Conservation (phyloP, 2,797 vertebrate species). For the Chrysocyon brachyurus region DNA sequence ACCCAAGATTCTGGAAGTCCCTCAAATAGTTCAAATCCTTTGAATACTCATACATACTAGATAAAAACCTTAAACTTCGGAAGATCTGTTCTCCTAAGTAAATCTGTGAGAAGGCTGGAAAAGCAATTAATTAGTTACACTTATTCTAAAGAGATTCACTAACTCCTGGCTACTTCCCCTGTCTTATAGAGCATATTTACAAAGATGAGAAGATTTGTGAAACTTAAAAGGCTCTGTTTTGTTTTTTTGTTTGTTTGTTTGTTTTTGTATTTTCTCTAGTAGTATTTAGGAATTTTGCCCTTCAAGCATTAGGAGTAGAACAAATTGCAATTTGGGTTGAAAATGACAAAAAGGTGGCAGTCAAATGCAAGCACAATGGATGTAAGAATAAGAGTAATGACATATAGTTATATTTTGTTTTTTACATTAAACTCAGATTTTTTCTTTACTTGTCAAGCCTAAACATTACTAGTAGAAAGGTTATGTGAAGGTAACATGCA, state of each 20-base stretch:
- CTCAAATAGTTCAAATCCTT: slow-evolving; percentile 69
- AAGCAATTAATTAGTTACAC: slow-evolving; percentile 65
- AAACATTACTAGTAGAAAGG: slow-evolving; percentile 62
- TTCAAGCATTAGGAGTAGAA: slow-evolving; percentile 27
- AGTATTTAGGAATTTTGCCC: slow-evolving; percentile 52
- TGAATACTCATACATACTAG: not conserved
- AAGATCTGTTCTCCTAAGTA: slow-evolving; percentile 54
- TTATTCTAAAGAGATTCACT: slow-evolving; percentile 61
- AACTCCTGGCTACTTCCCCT: slow-evolving; percentile 4
- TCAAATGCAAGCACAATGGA: slow-evolving; percentile 52
- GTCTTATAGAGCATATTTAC: slow-evolving; percentile 7
- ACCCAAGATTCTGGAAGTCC: slow-evolving; percentile 51
- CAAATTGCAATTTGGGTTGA: slow-evolving; percentile 44
- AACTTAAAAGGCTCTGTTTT: slow-evolving; percentile 44
- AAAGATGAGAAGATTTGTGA: slow-evolving; percentile 58
- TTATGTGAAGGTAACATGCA: slow-evolving; percentile 54
- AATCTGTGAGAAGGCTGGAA: slow-evolving; percentile 58
- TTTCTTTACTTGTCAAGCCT: slow-evolving; percentile 68
- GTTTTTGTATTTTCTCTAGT: slow-evolving; percentile 10
- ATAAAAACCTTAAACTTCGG: slow-evolving; percentile 66
- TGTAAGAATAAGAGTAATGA: slow-evolving; percentile 28
- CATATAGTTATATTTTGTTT: not conserved
- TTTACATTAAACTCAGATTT: slow-evolving; percentile 32
- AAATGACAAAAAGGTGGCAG: slow-evolving; percentile 49
- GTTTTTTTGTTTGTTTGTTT: not conserved